Conservation (phyloP, 2,888 invertebrate genomes). For the Chelonus formosanus region DNA sequence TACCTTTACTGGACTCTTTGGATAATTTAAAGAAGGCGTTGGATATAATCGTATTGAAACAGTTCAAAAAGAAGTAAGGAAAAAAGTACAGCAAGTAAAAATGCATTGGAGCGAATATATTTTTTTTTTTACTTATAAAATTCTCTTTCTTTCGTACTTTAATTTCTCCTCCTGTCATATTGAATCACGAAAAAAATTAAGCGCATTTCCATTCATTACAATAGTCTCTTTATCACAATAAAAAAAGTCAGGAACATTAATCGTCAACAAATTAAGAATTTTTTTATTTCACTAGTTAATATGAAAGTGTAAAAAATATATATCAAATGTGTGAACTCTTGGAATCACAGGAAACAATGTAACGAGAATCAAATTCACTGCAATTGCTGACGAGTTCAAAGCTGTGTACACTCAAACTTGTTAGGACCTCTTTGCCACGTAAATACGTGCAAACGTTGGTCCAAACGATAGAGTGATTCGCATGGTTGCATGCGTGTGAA, state of each 20-base stretch:
- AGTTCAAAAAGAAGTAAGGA: constrained; percentile 30
- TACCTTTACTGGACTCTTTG: constrained; percentile 30
- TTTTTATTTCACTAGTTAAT: not conserved
- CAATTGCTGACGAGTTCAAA: constrained; percentile 31
- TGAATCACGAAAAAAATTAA: constrained; percentile 36
- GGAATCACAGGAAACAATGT: not conserved
- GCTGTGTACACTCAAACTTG: constrained; percentile 37
- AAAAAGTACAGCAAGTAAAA: constrained; percentile 20
- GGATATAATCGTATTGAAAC: constrained; percentile 39
- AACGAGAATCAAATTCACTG: constrained; percentile 7
- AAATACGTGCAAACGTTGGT: constrained; percentile 31
- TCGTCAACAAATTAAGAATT: not conserved
- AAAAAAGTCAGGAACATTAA: constrained; percentile 5
- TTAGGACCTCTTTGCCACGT: constrained; percentile 40
- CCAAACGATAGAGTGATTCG: constrained; percentile 14
- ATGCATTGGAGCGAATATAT: constrained; percentile 8
- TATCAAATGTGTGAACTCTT: not conserved
- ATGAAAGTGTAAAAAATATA: not conserved
- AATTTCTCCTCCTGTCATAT: constrained; percentile 31
- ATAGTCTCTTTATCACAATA: constrained; percentile 17
- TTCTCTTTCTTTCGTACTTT: constrained; percentile 7
- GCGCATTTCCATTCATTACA: constrained; percentile 41
- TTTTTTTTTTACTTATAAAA: constrained; percentile 11
- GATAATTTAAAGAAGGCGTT: constrained; percentile 31
- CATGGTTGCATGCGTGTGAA: constrained; percentile 3